Evolutionary conservation across 2,888 invertebrate species (phyloP).

Genomic region (Melieria picta): DNA sequence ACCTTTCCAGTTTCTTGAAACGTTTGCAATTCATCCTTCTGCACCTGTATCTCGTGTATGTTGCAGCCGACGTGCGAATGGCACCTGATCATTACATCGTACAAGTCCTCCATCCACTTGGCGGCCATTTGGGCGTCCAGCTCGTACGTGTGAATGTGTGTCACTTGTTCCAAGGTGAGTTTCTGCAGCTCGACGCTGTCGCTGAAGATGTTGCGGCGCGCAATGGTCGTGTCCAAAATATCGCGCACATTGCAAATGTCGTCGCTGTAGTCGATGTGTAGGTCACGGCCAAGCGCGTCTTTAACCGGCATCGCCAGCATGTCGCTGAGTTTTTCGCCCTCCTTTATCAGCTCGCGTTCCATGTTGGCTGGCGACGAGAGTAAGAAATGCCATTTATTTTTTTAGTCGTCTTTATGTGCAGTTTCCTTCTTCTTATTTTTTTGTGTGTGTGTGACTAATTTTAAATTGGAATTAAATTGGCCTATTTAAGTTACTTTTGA

Average conservation of each 20-base stretch:
- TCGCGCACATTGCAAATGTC: slow-evolving; percentile 79
- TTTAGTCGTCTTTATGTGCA: too few relatives aligned
- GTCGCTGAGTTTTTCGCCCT: slow-evolving; percentile 81
- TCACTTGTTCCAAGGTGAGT: slow-evolving; percentile 80
- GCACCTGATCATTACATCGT: slow-evolving; percentile 75
- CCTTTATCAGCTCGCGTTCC: slow-evolving; percentile 75
- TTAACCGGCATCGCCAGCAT: slow-evolving; percentile 82
- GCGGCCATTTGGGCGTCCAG: slow-evolving; percentile 80
- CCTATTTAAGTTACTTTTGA: too few relatives aligned
- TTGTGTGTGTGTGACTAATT: too few relatives aligned
- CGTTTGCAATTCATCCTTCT: slow-evolving; percentile 79
- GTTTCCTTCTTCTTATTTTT: too few relatives aligned
- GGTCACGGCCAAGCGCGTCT: slow-evolving; percentile 78
- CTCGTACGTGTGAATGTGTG: slow-evolving; percentile 80
- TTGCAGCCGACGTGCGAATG: slow-evolving; percentile 80
- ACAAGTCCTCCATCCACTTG: slow-evolving; percentile 80
- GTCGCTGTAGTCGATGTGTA: slow-evolving; percentile 75
- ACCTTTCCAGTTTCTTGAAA: slow-evolving; percentile 84
- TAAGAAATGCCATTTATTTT: too few relatives aligned
- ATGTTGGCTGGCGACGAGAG: slow-evolving; percentile 68
- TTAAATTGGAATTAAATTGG: too few relatives aligned
- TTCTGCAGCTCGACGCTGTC: slow-evolving; percentile 81
- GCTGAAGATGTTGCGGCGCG: slow-evolving; percentile 76
- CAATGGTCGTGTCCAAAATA: slow-evolving; percentile 75
- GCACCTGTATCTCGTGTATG: slow-evolving; percentile 76